Conservation (phyloP, 2,113 vertebrate species). For the Hippocampus guttulatus region DNA sequence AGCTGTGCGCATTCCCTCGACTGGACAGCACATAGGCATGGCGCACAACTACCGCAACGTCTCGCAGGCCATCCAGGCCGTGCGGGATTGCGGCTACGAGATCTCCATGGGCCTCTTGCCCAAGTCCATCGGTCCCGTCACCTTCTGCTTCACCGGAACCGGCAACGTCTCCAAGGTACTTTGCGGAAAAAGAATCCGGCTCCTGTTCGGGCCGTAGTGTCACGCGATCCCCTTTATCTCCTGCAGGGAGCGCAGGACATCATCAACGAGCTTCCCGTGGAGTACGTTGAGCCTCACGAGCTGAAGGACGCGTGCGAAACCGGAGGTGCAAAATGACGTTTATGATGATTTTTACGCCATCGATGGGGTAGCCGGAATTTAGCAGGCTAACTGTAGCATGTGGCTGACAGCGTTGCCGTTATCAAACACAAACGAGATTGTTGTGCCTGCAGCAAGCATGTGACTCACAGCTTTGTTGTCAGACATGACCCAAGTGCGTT, state of each 20-base stretch:
- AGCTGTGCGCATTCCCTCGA: background rate
- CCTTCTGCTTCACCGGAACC: constrained; percentile 95
- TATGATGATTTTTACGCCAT: background rate
- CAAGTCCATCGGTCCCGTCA: constrained; percentile 90
- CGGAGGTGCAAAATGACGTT: constrained; percentile 74
- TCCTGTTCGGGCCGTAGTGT: background rate
- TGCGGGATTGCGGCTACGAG: constrained; percentile 97
- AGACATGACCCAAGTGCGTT: too few species aligned
- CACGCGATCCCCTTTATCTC: background rate
- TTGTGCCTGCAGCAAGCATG: too few species aligned
- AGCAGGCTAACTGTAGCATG: background rate
- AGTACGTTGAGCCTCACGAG: constrained; percentile 93
- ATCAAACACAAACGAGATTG: too few species aligned
- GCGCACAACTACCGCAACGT: constrained; percentile 97
- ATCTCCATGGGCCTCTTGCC: constrained; percentile 96
- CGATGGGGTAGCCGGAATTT: background rate
- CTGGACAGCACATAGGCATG: constrained; percentile 91
- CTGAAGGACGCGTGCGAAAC: constrained; percentile 83
- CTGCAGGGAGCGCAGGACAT: constrained; percentile 93
- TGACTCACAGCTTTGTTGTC: too few species aligned
- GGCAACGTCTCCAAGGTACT: constrained; percentile 96
- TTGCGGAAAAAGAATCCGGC: background rate
- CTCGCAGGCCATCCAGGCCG: constrained; percentile 93
- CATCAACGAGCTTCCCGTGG: constrained; percentile 89
- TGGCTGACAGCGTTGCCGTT: background rate